Evolutionary conservation across 1,140 invertebrate species (phyloP), one percentile per base, ranked within the genome.

Genomic region (Pissodes strobi): DNA sequence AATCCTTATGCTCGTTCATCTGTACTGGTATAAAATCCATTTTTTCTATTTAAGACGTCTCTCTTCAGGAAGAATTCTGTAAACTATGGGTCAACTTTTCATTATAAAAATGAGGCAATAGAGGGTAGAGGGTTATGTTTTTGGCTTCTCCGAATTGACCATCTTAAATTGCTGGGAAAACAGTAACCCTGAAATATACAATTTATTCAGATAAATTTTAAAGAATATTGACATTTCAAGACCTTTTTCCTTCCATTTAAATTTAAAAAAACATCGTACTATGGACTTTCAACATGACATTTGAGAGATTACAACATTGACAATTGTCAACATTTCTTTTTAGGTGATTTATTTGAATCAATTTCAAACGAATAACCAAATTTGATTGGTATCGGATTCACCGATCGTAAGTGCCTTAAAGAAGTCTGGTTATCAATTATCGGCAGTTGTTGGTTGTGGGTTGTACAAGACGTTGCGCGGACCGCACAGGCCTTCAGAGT

Each of bases 1-100:
- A 64, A 22, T 56, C 55, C 38, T 65, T 38, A 1, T n/a, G 21
- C 2, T 65, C 63, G 2, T 53, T 21, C 17, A 58, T 55, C 8
- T 65, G 34, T 13, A 65, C 63, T 17, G 63, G 46, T 9, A 65
- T 51, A 58, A 65, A 65, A 52, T 65, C 63, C 63, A 65, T 65
- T 41, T 56, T 64, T n/a, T 6, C n/a, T 19, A 39, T 23, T 22
- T 2, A 2, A 56, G 23, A 23, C 10, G n/a, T 1, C 19, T 19
- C 6, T 53, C 13, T 23, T 8, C 1, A 13, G 13, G 2, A 9
- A 18, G 22, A 13, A 17, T 18, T 43, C 17, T 21, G 17, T 0
- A 38, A 43, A 25, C 17, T 6, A 37, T n/a, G 25, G 21, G 46
- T 61, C 48, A 30, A 22, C 22, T 49, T 38, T 38, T 51, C 48